phyloP scores from a whole-genome alignment of 2,888 invertebrate genomes.

The Monochamus alternatus region DNA sequence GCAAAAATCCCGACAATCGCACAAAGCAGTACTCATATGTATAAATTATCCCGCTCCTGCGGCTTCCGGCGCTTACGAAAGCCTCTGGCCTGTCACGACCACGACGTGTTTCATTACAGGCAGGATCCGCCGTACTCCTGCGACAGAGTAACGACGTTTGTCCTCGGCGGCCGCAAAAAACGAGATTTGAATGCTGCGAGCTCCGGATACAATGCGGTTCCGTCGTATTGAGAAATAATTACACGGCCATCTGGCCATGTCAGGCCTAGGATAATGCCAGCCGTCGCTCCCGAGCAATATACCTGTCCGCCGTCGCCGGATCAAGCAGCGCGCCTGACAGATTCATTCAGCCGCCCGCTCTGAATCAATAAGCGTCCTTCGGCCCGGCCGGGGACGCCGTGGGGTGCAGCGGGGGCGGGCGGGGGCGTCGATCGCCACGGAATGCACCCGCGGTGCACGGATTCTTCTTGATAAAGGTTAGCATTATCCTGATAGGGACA shows the following conservation, averaged over 20 bases:
- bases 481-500: too few relatives aligned
- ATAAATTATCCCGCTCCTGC: neutral
- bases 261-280: constrained; percentile 46
- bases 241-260: constrained; percentile 49
- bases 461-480: too few relatives aligned
- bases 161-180: constrained; percentile 8
- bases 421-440: constrained; percentile 8
- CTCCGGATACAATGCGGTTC: constrained; percentile 45
- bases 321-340: constrained; percentile 56
- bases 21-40: neutral
- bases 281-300: constrained; percentile 48
- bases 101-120: neutral
- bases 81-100: neutral
- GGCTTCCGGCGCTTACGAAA: neutral
- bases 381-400: constrained; percentile 48
- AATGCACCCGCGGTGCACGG: neutral
- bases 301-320: constrained; percentile 51
- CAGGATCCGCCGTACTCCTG: neutral
- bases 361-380: constrained; percentile 56
- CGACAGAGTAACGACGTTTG: neutral
- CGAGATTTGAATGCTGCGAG: constrained; percentile 8
- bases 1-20: too few relatives aligned
- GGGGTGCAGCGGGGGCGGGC: neutral
- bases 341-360: constrained; percentile 53
- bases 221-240: constrained; percentile 47